Evolutionary conservation across 2,888 invertebrate species (phyloP), one percentile per base, ranked within the genome.

Genomic region (Nemoura dubitans): DNA sequence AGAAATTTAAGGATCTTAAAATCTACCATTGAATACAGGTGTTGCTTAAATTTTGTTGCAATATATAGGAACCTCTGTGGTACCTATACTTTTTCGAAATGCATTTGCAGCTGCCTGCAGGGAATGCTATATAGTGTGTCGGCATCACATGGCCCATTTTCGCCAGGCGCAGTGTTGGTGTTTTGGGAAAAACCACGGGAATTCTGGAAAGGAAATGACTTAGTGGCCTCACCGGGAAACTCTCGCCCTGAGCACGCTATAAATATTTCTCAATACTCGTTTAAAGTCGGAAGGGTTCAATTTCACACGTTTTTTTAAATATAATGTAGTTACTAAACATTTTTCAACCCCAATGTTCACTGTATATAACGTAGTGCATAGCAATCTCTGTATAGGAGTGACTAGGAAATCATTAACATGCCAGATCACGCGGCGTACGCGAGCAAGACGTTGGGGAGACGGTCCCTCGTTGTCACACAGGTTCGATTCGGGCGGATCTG

Each of bases 201-300:
- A 59, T 59, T 59, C 59, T 59, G 59, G 14, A 59, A 59, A 59
- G 59, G 59, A 59, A 59, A 59, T 59, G 59, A 59, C 59, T 59
- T 59, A 59, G 59, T 59, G 21, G 16, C 59, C 59, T 59, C 59
- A 21, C 59, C 21, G 59, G 59, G 14, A 59, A 59, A 59, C 10
- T 14, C 59, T 59, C 59, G 14, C 59, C 6, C 16, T 21, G 14
- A 59, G 59, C 59, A 21, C 59, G 59, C 59, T 59, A 59, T 59
- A 59, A 59, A 59, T 59, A 59, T 59, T 59, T 59, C 59, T 14
- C 59, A 59, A 59, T 59, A 59, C 59, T 59, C 59, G 59, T 59
- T 59, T 59, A 59, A 59, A 59, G 59, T 59, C 59, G 14, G 59
- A 59, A 59, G 59, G 59, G 3, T 59, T 59, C 59, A 59, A 59